phyloP scores from a whole-genome alignment of 2,888 invertebrate genomes.

The Lepidochrysops patricia region DNA sequence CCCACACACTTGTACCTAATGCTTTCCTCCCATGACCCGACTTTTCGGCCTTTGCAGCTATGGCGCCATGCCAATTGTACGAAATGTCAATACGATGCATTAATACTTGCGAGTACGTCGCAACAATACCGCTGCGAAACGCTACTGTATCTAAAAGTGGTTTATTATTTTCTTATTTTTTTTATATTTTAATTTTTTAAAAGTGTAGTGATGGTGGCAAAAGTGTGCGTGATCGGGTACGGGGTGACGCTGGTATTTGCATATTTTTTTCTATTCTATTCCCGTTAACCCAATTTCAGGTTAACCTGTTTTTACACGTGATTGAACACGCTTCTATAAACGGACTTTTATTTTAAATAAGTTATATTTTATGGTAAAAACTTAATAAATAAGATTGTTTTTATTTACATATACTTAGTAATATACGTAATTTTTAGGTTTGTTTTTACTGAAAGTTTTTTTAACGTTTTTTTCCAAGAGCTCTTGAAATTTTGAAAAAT shows the following conservation, averaged over 20 bases:
- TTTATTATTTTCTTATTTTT: not conserved
- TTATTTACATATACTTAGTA: too few relatives aligned
- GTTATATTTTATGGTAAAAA: not conserved
- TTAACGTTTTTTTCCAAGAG: too few relatives aligned
- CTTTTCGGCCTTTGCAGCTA: conserved; percentile 28
- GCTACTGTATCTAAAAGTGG: not conserved
- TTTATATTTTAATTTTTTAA: conserved; percentile 14
- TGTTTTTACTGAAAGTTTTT: too few relatives aligned
- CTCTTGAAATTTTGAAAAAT: too few relatives aligned
- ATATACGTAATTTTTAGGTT: too few relatives aligned
- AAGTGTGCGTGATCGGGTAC: conserved; percentile 37
- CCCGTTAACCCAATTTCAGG: conserved; percentile 25
- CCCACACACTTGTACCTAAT: too few relatives aligned
- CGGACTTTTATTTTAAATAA: not conserved
- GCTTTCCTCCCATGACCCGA: not conserved
- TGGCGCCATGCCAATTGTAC: conserved; percentile 55
- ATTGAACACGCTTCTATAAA: conserved; percentile 16
- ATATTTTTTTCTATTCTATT: conserved; percentile 33
- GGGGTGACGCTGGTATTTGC: conserved; percentile 34
- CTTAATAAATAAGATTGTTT: too few relatives aligned
- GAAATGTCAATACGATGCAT: conserved; percentile 71
- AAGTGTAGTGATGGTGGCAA: conserved; percentile 42
- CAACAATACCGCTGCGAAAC: not conserved
- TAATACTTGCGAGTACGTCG: conserved; percentile 37
- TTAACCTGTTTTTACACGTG: conserved; percentile 27